Conservation (phyloP, 2,797 vertebrate genomes). For the Aselliscus stoliczkanus region DNA sequence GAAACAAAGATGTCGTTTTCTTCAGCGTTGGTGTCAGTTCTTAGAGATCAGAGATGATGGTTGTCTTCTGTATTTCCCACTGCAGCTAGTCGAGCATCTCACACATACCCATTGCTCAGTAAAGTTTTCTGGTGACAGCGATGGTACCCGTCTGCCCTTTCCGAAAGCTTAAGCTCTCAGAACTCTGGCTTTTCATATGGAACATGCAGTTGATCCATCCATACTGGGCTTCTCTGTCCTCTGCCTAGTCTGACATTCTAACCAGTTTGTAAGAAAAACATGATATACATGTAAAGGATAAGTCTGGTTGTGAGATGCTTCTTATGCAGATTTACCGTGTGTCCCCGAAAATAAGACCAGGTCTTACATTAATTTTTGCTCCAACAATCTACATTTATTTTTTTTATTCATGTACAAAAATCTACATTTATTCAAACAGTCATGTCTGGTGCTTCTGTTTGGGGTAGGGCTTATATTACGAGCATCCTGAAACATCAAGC, state of each 20-base stretch:
- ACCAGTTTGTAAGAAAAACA: background rate
- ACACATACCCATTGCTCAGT: background rate
- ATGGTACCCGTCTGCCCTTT: background rate
- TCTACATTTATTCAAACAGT: too few relatives aligned
- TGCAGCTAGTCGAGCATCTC: background rate
- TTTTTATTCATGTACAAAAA: too few relatives aligned
- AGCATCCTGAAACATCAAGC: too few relatives aligned
- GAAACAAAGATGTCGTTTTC: background rate
- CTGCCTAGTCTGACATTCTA: background rate
- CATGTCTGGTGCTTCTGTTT: too few relatives aligned
- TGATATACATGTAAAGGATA: background rate
- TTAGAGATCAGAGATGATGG: background rate
- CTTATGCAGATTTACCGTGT: background rate
- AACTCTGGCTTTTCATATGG: background rate
- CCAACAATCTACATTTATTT: too few relatives aligned
- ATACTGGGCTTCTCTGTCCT: background rate
- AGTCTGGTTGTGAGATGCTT: background rate
- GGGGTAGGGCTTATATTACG: too few relatives aligned
- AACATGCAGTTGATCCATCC: background rate
- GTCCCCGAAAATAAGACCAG: too few relatives aligned
- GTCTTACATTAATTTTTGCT: too few relatives aligned
- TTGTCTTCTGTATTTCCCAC: background rate
- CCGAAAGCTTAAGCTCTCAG: background rate
- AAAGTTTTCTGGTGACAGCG: background rate
- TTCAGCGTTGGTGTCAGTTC: background rate